A percentile compares a stretch with the other conserved stretches of the same genome.
Evolutionary conservation across 2,113 vertebrate genomes (phyloP).

Genomic region (Anoplopoma fimbria): DNA sequence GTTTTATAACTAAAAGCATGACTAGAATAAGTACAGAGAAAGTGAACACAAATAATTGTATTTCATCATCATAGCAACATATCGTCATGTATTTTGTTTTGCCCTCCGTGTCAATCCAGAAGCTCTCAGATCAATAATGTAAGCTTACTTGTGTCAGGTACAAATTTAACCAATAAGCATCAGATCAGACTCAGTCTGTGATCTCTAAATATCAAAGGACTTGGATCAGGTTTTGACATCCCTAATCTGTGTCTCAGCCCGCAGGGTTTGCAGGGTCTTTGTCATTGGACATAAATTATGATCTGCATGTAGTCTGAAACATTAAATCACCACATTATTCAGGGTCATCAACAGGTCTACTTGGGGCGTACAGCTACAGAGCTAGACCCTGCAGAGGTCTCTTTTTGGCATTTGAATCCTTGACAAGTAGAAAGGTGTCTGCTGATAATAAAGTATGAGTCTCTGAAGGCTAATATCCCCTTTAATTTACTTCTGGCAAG

Average conservation of each 20-base stretch:
- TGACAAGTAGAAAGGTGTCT: not conserved
- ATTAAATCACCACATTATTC: not conserved
- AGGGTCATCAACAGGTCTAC: not conserved
- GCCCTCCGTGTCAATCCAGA: too few species aligned
- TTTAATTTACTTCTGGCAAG: not conserved
- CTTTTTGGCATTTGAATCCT: not conserved
- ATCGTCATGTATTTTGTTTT: too few species aligned
- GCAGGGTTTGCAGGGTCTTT: not conserved
- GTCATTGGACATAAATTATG: not conserved
- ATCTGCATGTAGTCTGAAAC: not conserved
- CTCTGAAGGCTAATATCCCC: not conserved
- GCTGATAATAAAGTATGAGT: not conserved
- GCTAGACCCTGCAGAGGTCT: not conserved
- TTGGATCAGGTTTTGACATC: not conserved
- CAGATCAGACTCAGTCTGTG: too few species aligned
- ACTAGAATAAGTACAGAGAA: not conserved
- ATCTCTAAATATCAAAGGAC: too few species aligned
- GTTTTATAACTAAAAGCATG: not conserved
- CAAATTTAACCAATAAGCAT: too few species aligned
- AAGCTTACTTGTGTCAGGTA: too few species aligned
- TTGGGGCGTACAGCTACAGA: not conserved
- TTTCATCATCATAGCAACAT: too few species aligned
- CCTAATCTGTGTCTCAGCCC: not conserved
- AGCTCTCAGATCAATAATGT: too few species aligned
- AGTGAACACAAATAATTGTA: too few species aligned